A percentile compares a stretch with the other conserved stretches of the same genome.
Evolutionary conservation across 2,888 invertebrate species (phyloP).

Genomic region (Lapara coniferarum): DNA sequence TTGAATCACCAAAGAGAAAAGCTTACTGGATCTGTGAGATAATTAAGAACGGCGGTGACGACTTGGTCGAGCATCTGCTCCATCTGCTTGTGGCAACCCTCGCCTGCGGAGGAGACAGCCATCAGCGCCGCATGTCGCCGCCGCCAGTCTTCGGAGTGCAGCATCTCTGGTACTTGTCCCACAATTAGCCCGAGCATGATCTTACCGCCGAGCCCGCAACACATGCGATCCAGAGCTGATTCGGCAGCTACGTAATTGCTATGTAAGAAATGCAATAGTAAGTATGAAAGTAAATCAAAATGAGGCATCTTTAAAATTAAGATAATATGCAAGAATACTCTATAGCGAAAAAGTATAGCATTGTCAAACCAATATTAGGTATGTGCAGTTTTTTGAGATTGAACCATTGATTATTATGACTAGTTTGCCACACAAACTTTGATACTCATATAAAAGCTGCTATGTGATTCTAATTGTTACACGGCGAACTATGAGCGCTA

Average conservation of each 20-base stretch:
- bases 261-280: conserved; percentile 28
- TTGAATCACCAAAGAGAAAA: not conserved
- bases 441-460: no score
- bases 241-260: conserved; percentile 98
- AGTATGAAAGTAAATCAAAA: not conserved
- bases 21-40: conserved; percentile 91
- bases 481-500: no score
- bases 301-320: not conserved
- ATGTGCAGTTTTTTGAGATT: no score
- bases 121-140: conserved; percentile 98
- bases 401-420: no score
- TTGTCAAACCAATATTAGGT: no score
- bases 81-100: conserved; percentile 99
- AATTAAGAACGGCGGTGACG: conserved; percentile 94
- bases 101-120: conserved; percentile 99
- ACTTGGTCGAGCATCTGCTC: conserved; percentile 96
- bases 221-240: conserved; percentile 97
- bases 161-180: conserved; percentile 93
- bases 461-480: no score
- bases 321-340: no score
- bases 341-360: no score
- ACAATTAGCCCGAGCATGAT: conserved; percentile 95
- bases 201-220: conserved; percentile 97
- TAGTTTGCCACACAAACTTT: no score
- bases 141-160: conserved; percentile 92